Base-by-base conservation (phyloP, 2,888 invertebrate species). In the Rhopalosiphum nymphaeae region DNA sequence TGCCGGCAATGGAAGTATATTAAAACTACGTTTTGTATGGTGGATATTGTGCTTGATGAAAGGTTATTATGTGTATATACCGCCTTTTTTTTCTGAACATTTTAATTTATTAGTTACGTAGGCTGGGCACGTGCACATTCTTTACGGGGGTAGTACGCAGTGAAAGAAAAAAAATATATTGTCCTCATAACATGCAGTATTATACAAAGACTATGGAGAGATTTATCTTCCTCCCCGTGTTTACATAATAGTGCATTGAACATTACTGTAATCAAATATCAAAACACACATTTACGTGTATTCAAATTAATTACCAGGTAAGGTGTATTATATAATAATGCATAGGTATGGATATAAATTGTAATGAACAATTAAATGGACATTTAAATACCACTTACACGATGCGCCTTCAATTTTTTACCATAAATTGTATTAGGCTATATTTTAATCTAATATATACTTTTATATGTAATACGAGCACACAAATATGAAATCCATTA, bases 81-180 rank as follows among this genome's bases (percentile, higher is more conserved):
- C 42, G 26, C 36, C 25, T 53, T 88, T 88, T n/a, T 88, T 36
- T 88, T 29, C 36, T 42, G 16, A 57, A 89, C 89, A 89, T 89
- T 89, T 89, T 89, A 89, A 89, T 89, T 89, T 57, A 89, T 89
- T 26, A 89, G 29, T 57, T 57, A 16, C 57, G 57, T 56, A 42
- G 57, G 42, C 44, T 29, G 46, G 29, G n/a, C 44, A 44, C 42
- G 57, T 44, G 57, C 56, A 44, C 57, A 57, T 89, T 57, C 44
- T 89, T 89, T 29, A 29, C 56, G 29, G 89, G 44, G 78, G n/a
- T 78, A 78, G 36, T 36, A 21, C 10, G 78, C 21, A 78, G 36
- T 36, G 36, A 36, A 78, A 36, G 78, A 78, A 78, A 78, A 78
- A 78, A 36, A 78, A 78, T 36, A 25, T 36, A 42, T 78, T 78